Percentiles rank a stretch among this genome's conserved stretches.
phyloP scores from a whole-genome alignment of 1,140 invertebrate genomes.

The Cyclina sinensis region DNA sequence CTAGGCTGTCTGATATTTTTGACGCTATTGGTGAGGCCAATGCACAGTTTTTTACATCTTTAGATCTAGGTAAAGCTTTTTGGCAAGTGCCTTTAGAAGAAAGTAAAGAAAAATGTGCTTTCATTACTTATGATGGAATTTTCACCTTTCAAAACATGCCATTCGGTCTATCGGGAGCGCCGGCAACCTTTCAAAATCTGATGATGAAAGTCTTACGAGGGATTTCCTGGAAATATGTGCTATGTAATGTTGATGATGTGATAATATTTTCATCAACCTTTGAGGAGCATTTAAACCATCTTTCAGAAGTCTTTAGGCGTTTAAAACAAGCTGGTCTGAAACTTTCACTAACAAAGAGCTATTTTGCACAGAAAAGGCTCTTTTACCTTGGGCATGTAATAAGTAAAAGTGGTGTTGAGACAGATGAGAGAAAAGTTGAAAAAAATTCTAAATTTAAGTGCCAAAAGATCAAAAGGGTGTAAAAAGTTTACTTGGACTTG shows the following conservation, averaged over 20 bases:
- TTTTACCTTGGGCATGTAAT: constrained; percentile 34
- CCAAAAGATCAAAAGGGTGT: constrained; percentile 47
- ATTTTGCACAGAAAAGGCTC: constrained; percentile 28
- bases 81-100: constrained; percentile 42
- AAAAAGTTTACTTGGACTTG: constrained; percentile 28
- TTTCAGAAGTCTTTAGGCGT: not conserved
- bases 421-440: constrained; percentile 16
- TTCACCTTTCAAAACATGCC: constrained; percentile 72
- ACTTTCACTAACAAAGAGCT: constrained; percentile 33
- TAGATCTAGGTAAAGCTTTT: too few relatives aligned
- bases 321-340: constrained; percentile 5
- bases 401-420: constrained; percentile 8
- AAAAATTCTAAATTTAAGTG: constrained; percentile 1
- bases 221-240: constrained; percentile 49
- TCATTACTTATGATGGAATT: constrained; percentile 49
- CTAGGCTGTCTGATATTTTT: too few relatives aligned
- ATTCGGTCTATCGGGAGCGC: constrained; percentile 84
- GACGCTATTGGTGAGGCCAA: too few relatives aligned
- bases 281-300: constrained; percentile 10
- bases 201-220: constrained; percentile 82
- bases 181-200: constrained; percentile 87
- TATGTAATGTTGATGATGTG: constrained; percentile 68
- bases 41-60: constrained; percentile 62
- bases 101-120: constrained; percentile 28
- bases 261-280: constrained; percentile 39